Evolutionary conservation across 2,888 invertebrate species (phyloP).

Genomic region (Chrysolina haemoptera): DNA sequence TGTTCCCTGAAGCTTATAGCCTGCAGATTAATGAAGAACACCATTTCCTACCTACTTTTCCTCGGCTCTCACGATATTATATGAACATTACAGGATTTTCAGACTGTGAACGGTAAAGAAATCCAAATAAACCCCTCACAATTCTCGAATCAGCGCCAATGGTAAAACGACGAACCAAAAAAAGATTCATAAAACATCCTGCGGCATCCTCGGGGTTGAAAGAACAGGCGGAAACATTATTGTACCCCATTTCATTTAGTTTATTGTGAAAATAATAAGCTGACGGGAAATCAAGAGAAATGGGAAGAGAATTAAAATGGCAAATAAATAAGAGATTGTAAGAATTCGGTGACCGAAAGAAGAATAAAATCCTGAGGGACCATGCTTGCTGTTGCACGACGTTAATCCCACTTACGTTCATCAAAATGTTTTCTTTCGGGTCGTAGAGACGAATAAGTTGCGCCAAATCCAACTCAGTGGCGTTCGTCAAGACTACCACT

Average conservation of each 20-base stretch:
- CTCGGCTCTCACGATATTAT: too few relatives aligned
- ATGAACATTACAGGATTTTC: too few relatives aligned
- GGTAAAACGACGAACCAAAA: not conserved
- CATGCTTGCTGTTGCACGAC: not conserved
- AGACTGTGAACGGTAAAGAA: too few relatives aligned
- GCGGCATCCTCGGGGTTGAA: constrained; percentile 13
- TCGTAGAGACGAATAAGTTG: not conserved
- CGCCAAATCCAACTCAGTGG: not conserved
- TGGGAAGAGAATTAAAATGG: constrained; percentile 65
- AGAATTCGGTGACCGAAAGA: constrained; percentile 53
- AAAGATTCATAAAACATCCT: not conserved
- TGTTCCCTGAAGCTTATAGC: too few relatives aligned
- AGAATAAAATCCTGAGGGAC: constrained; percentile 8
- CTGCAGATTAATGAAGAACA: too few relatives aligned
- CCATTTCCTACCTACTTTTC: too few relatives aligned
- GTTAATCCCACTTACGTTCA: constrained; percentile 14
- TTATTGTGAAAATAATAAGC: constrained; percentile 47
- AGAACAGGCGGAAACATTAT: constrained; percentile 38
- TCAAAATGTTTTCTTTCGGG: constrained; percentile 8
- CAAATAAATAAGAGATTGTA: constrained; percentile 62
- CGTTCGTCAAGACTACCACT: not conserved
- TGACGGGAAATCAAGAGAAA: constrained; percentile 52
- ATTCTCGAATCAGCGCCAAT: not conserved
- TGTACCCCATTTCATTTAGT: constrained; percentile 52
- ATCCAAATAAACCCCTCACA: too few relatives aligned